These are phyloP conservation scores for Crax fasciolata DNA, from an alignment of 2,797 vertebrate species.

Conservation along the genomic window DNA sequence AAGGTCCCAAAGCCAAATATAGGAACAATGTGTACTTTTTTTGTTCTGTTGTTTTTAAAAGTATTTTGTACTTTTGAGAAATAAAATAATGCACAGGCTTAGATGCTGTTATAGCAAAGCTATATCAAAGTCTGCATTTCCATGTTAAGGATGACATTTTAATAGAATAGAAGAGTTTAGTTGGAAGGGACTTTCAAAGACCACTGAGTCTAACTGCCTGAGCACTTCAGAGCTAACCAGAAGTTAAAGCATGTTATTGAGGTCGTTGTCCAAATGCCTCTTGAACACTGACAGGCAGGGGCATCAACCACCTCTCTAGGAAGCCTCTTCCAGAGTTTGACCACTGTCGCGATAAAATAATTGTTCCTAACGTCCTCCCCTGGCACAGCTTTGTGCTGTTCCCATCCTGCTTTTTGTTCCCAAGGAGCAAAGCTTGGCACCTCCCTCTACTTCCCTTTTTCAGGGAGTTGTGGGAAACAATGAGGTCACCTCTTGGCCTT, in stretches of 20 bases:
- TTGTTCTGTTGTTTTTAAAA: not conserved
- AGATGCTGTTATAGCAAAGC: not conserved
- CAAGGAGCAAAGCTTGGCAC: not conserved
- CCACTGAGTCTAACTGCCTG: not conserved
- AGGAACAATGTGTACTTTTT: accelerated
- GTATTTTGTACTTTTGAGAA: not conserved
- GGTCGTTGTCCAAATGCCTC: not conserved
- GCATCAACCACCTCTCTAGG: not conserved
- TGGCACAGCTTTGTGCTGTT: not conserved
- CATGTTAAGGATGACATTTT: not conserved
- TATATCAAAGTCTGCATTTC: not conserved
- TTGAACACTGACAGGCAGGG: not conserved
- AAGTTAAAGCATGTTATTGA: not conserved
- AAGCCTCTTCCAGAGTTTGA: not conserved
- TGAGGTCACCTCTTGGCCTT: not conserved
- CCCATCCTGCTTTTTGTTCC: not conserved
- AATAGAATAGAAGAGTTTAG: not conserved
- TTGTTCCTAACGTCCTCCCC: not conserved
- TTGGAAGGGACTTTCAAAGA: not conserved
- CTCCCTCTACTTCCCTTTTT: not conserved
- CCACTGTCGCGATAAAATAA: not conserved
- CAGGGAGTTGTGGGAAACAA: not conserved
- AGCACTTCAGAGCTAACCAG: not conserved
- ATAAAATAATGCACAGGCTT: not conserved
- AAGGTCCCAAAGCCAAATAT: not conserved